Conservation (phyloP, 2,888 invertebrate genomes). For the Drosophila dives region DNA sequence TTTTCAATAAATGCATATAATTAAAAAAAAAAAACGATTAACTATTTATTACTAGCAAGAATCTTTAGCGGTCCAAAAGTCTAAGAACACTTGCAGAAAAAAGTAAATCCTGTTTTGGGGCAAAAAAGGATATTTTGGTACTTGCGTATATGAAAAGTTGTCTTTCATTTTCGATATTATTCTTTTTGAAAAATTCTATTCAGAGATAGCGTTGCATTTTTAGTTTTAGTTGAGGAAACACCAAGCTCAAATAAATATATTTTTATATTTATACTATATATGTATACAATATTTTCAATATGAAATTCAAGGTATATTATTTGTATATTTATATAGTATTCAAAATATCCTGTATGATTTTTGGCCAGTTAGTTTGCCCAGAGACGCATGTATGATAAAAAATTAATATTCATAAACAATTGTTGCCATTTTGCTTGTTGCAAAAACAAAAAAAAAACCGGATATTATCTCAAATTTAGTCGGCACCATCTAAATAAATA, state of each 20-base stretch:
- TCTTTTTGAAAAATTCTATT: not conserved
- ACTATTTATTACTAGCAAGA: not conserved
- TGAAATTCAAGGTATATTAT: not conserved
- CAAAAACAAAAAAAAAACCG: not conserved
- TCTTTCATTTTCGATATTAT: not conserved
- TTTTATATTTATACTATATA: not conserved
- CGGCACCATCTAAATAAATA: not conserved
- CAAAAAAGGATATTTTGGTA: not conserved
- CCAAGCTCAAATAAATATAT: not conserved
- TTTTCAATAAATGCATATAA: slow-evolving; percentile 38
- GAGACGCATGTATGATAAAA: not conserved
- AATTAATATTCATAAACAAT: not conserved
- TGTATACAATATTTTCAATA: not conserved
- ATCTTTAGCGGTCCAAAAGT: not conserved
- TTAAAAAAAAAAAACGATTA: not conserved
- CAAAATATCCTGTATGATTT: not conserved
- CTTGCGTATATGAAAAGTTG: not conserved
- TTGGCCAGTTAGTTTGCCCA: not conserved
- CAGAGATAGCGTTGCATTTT: not conserved
- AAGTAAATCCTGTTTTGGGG: not conserved
- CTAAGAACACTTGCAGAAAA: not conserved
- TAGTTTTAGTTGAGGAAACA: not conserved
- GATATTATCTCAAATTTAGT: not conserved
- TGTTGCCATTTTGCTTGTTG: not conserved
- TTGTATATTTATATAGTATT: not conserved